Base-by-base conservation (phyloP, 2,888 invertebrate species). In the Tryphoninae sp. region DNA sequence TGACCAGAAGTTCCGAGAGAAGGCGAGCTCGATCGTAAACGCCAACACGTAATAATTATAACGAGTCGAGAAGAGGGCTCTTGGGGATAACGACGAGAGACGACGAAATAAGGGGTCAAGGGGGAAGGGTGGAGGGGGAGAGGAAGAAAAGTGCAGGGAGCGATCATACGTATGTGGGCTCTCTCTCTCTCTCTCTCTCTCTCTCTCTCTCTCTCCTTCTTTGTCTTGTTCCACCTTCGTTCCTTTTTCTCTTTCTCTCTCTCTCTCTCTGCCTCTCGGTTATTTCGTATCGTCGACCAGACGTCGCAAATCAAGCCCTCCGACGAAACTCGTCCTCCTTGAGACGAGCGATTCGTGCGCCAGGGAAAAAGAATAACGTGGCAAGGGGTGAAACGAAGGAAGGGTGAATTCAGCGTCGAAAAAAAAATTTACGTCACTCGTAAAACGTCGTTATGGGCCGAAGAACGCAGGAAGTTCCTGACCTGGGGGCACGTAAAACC, bases 1-100 rank as follows among this genome's bases (percentile, higher is more conserved):
- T 78, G 80, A 73, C 61, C 72, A 58, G 74, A 45, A 59, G 59
- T 59, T 59, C 74, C 53, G 74, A 77, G 53, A 62, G 49, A 61
- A 65, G 75, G 75, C 75, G 62, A 76, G 84, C 64, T 73, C 81
- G 89, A 85, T 89, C 90, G 90, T 90, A 90, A 90, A 91, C 87
- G 90, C 88, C 90, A 90, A 90, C 89, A 88, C 89, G 88, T 89
- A 88, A 88, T 91, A 90, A 90, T 90, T 90, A 90, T 90, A 90
- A 90, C 88, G 89, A 90, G 88, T 76, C 71, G 81, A 80, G 80
- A 74, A 80, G 75, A 81, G 76, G 59, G 33, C 67, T 78, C 84
- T 81, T 78, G 71, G 80, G 83, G 78, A 84, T 83, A 81, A 81
- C 80, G 83, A 85, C 80, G 81, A 75, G 42, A 51, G 45, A 64